A percentile compares a stretch with the other conserved stretches of the same genome.
Evolutionary conservation across 1,140 invertebrate species (phyloP).

Genomic region (Triops cancriformis): DNA sequence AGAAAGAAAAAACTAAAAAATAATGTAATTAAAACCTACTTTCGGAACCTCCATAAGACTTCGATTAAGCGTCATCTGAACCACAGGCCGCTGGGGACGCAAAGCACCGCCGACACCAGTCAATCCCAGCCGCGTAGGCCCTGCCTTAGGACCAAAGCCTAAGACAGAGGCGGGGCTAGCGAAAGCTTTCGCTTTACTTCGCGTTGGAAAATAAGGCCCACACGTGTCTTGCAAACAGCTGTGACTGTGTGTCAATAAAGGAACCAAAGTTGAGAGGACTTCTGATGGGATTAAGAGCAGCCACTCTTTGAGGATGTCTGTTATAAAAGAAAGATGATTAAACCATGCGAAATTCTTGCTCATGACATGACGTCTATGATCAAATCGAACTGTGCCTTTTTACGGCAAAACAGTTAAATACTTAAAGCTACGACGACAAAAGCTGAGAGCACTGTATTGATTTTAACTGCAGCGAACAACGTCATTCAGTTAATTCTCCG

Average conservation of each 20-base stretch:
- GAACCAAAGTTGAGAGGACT: slow-evolving; percentile 68
- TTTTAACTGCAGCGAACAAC: too few species aligned
- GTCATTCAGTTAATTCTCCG: too few species aligned
- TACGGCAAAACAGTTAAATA: too few species aligned
- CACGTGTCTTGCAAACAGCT: slow-evolving; percentile 66
- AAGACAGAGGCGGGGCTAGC: slow-evolving; percentile 44
- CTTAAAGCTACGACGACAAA: too few species aligned
- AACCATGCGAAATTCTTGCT: background rate
- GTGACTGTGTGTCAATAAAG: slow-evolving; percentile 74
- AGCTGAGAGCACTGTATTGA: too few species aligned
- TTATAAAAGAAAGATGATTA: slow-evolving; percentile 34
- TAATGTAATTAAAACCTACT: slow-evolving; percentile 38
- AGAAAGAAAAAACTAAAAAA: background rate
- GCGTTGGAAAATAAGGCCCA: slow-evolving; percentile 63
- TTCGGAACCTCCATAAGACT: slow-evolving; percentile 60
- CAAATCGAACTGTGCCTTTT: too few species aligned
- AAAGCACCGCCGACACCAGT: slow-evolving; percentile 41
- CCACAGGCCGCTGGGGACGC: slow-evolving; percentile 64
- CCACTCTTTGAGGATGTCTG: slow-evolving; percentile 75
- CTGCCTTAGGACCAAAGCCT: slow-evolving; percentile 37
- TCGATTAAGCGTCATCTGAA: slow-evolving; percentile 76
- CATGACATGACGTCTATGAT: too few species aligned
- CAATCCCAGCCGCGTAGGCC: slow-evolving; percentile 32
- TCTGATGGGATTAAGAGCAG: slow-evolving; percentile 72
- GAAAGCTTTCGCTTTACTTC: slow-evolving; percentile 47